Percentiles rank a stretch among this genome's conserved stretches.
Conservation (phyloP, 2,888 invertebrate species). For the Sialis lutaria region DNA sequence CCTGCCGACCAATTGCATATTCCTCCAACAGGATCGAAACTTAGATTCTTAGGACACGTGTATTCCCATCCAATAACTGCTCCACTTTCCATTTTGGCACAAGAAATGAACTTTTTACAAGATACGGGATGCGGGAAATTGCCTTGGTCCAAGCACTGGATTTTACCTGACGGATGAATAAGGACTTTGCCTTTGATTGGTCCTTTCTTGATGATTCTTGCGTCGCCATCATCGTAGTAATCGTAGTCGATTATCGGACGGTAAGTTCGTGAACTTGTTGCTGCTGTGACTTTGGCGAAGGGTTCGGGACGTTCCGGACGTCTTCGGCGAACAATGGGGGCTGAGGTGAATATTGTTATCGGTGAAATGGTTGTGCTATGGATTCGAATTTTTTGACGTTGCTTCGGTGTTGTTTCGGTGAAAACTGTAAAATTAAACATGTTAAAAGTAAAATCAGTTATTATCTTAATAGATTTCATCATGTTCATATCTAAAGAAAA, state of each 20-base stretch:
- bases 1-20: slow-evolving; percentile 83
- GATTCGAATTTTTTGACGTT: background rate
- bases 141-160: slow-evolving; percentile 76
- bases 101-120: slow-evolving; percentile 82
- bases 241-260: slow-evolving; percentile 35
- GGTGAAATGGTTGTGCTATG: background rate
- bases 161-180: slow-evolving; percentile 47
- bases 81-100: slow-evolving; percentile 66
- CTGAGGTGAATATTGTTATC: background rate
- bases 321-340: background rate
- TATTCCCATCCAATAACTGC: slow-evolving; percentile 74
- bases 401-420: too few species aligned
- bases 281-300: background rate
- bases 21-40: slow-evolving; percentile 78
- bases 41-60: slow-evolving; percentile 69
- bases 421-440: too few species aligned
- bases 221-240: slow-evolving; percentile 48
- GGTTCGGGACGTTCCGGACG: background rate
- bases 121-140: slow-evolving; percentile 83
- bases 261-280: slow-evolving; percentile 11
- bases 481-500: too few species aligned
- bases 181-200: slow-evolving; percentile 40
- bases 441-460: too few species aligned
- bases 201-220: slow-evolving; percentile 32
- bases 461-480: too few species aligned